Evolutionary conservation across 2,113 vertebrate species (phyloP).

Genomic region (Salvelinus sp.): DNA sequence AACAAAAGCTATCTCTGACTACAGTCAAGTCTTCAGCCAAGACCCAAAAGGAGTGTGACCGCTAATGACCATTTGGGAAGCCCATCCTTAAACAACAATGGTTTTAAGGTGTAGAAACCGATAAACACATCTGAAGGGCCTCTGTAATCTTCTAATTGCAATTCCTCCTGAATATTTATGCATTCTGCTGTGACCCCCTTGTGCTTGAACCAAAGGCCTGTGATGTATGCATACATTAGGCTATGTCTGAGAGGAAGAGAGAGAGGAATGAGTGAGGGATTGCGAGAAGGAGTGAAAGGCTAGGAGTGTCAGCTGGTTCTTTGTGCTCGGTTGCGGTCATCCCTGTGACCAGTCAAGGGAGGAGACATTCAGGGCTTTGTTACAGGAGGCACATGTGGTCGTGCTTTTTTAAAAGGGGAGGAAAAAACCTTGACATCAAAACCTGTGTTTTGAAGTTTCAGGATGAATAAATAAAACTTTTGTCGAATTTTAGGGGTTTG

Average conservation of each 20-base stretch:
- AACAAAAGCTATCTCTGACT: too few species aligned
- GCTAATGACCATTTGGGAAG: background rate
- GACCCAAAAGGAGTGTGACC: too few species aligned
- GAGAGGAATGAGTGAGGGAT: conserved; percentile 56
- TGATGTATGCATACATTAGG: conserved; percentile 77
- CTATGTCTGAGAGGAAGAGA: conserved; percentile 64
- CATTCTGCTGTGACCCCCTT: conserved; percentile 19
- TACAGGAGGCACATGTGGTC: conserved; percentile 79
- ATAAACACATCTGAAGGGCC: conserved; percentile 27
- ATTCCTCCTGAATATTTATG: conserved; percentile 46
- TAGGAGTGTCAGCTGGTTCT: conserved; percentile 79
- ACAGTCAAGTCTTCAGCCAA: too few species aligned
- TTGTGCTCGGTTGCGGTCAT: conserved; percentile 82
- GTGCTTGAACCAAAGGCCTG: conserved; percentile 67
- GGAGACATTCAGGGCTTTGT: conserved; percentile 81
- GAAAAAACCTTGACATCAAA: conserved; percentile 63
- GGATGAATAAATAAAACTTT: conserved; percentile 49
- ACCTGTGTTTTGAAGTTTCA: conserved; percentile 61
- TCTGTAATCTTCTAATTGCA: conserved; percentile 43
- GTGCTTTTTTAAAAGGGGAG: conserved; percentile 54
- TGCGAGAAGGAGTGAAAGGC: conserved; percentile 73
- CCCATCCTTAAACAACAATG: background rate
- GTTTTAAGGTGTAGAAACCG: background rate
- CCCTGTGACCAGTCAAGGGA: conserved; percentile 83
- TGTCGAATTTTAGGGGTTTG: too few species aligned